Evolutionary conservation across 2,888 invertebrate genomes (phyloP).

Genomic region (Drosophila infuscata): DNA sequence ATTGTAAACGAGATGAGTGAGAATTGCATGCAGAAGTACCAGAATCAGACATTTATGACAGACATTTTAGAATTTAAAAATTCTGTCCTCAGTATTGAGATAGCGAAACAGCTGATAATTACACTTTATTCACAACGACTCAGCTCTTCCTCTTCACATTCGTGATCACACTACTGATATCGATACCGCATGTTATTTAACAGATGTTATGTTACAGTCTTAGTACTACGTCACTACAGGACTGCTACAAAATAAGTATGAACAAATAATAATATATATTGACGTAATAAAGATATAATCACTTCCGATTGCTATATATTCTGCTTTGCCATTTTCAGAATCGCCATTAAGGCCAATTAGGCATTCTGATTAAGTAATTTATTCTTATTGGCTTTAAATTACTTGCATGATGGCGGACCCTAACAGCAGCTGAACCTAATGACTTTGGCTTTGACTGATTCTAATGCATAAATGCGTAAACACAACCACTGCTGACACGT

Average conservation of each 20-base stretch:
- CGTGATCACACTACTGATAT: neutral
- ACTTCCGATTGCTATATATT: neutral
- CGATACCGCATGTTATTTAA: neutral
- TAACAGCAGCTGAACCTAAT: conserved; percentile 52
- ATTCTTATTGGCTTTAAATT: conserved; percentile 25
- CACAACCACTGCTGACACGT: conserved; percentile 65
- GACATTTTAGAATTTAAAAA: neutral
- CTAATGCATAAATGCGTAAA: conserved; percentile 48
- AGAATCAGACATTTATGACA: neutral
- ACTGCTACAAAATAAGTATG: neutral
- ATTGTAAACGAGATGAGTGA: neutral
- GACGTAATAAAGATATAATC: neutral
- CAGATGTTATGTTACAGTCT: neutral
- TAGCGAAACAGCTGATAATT: neutral
- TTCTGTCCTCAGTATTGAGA: neutral
- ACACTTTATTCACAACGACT: neutral
- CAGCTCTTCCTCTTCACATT: neutral
- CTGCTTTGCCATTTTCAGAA: neutral
- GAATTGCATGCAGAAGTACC: no score
- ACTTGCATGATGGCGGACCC: conserved; percentile 28
- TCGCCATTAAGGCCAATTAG: neutral
- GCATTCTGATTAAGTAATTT: neutral
- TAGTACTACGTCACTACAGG: neutral
- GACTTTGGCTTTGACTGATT: conserved; percentile 40
- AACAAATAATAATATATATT: neutral